Percentiles rank a stretch among this genome's conserved stretches.
Evolutionary conservation across 2,797 vertebrate species (phyloP).

Genomic region (Pelobates cultripes): DNA sequence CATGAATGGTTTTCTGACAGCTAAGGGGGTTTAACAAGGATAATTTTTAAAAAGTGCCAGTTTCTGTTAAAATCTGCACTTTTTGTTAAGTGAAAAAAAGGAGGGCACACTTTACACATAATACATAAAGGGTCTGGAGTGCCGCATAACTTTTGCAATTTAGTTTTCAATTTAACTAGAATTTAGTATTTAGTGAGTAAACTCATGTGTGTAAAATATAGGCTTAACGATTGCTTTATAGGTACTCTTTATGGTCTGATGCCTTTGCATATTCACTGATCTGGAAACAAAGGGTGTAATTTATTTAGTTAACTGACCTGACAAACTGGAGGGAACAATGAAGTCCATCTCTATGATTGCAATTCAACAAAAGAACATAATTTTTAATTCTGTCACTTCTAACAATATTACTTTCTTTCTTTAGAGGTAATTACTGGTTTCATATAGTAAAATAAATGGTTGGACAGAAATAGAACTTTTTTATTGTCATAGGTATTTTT

Average conservation of each 20-base stretch:
- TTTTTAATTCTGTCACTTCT: neutral
- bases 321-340: conserved; percentile 3
- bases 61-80: too few relatives aligned
- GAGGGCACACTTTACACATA: too few relatives aligned
- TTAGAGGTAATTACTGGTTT: neutral
- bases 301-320: neutral
- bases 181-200: neutral
- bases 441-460: conserved; percentile 4
- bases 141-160: too few relatives aligned
- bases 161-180: too few relatives aligned
- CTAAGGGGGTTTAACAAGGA: too few relatives aligned
- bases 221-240: neutral
- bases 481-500: too few relatives aligned
- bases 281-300: neutral
- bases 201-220: neutral
- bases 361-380: neutral
- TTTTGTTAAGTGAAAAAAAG: too few relatives aligned
- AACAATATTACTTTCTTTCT: neutral
- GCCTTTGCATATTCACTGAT: conserved; percentile 5
- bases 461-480: neutral
- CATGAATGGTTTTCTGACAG: too few relatives aligned
- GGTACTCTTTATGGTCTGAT: neutral
- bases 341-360: conserved; percentile 8
- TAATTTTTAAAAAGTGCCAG: too few relatives aligned
- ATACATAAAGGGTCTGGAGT: too few relatives aligned